Percentiles rank a stretch among this genome's conserved stretches.
Conservation (phyloP, 2,888 invertebrate species). For the Clostera curtula region DNA sequence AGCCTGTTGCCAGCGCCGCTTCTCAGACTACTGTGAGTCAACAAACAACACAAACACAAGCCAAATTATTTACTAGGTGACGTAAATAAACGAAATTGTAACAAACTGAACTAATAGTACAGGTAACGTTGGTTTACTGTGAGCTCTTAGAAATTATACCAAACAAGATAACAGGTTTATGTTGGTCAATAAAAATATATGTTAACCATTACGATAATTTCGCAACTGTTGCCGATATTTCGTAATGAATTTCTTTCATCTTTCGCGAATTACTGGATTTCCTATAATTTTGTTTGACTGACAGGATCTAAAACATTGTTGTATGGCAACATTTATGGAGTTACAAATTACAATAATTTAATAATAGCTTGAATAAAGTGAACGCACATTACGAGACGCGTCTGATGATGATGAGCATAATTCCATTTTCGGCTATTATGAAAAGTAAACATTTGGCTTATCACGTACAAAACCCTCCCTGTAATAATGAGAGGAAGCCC, state of each 20-base stretch:
- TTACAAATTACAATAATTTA: too few relatives aligned
- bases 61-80: conserved; percentile 59
- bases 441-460: neutral
- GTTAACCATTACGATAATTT: conserved; percentile 24
- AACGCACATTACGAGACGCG: too few relatives aligned
- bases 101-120: conserved; percentile 49
- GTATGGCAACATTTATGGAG: neutral
- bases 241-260: conserved; percentile 32
- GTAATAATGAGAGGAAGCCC: too few relatives aligned
- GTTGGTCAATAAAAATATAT: conserved; percentile 11
- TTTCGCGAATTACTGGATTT: too few relatives aligned
- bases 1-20: conserved; percentile 44
- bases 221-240: conserved; percentile 31
- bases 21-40: conserved; percentile 46
- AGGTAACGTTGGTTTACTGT: conserved; percentile 3
- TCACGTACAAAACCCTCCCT: too few relatives aligned
- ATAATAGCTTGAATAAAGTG: too few relatives aligned
- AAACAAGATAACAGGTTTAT: conserved; percentile 7
- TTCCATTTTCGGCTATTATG: neutral
- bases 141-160: neutral
- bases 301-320: conserved; percentile 11
- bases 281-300: conserved; percentile 18
- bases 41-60: conserved; percentile 49
- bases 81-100: conserved; percentile 49
- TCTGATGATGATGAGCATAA: too few relatives aligned